Evolutionary conservation across 2,888 invertebrate genomes (phyloP).

Genomic region (Lymantria monacha): DNA sequence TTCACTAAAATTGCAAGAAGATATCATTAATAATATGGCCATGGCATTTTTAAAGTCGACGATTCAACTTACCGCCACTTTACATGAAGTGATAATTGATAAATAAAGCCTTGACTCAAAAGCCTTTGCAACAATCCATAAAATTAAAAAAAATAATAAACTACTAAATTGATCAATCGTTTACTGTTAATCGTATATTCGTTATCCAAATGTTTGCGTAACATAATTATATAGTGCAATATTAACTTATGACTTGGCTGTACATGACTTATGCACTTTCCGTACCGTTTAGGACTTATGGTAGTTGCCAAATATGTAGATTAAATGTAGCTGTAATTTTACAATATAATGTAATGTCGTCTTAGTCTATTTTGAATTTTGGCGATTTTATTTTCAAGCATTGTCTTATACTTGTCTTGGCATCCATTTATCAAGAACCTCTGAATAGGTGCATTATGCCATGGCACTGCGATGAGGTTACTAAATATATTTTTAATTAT

Average conservation of each 20-base stretch:
- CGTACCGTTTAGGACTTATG: constrained; percentile 35
- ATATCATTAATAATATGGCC: too few species aligned
- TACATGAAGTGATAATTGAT: too few species aligned
- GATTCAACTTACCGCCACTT: too few species aligned
- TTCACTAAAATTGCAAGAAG: too few species aligned
- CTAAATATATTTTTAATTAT: background rate
- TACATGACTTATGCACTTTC: constrained; percentile 47
- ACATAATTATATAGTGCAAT: constrained; percentile 42
- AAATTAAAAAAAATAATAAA: too few species aligned
- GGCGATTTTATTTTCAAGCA: background rate
- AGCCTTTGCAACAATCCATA: too few species aligned
- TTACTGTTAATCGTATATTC: too few species aligned
- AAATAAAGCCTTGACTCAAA: too few species aligned
- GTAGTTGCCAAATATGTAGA: constrained; percentile 35
- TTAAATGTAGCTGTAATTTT: constrained; percentile 20
- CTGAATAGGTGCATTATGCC: constrained; percentile 20
- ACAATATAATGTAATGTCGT: constrained; percentile 14
- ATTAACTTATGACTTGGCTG: constrained; percentile 47
- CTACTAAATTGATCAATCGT: too few species aligned
- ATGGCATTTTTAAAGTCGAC: too few species aligned
- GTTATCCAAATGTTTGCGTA: constrained; percentile 30
- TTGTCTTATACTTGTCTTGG: constrained; percentile 39
- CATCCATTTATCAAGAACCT: constrained; percentile 18
- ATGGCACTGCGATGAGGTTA: constrained; percentile 2
- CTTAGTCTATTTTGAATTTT: constrained; percentile 15